These are phyloP conservation scores for Calyptomena viridis DNA, from an alignment of 2,113 vertebrate genomes.

Conservation along the genomic window DNA sequence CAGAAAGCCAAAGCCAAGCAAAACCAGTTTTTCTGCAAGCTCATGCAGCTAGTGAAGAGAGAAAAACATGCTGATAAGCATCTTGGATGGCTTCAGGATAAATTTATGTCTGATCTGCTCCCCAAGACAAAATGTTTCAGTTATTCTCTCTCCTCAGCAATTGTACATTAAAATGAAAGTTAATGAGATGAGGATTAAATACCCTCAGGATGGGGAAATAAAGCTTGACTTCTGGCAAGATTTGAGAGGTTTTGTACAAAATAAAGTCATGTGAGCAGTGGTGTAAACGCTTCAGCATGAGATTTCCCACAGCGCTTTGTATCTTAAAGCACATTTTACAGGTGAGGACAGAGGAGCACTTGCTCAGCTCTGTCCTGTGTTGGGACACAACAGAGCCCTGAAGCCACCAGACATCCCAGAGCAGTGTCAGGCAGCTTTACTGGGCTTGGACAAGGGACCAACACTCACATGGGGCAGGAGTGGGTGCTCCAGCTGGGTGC, in stretches of 20 bases:
- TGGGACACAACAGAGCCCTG: neutral
- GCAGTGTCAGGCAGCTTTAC: neutral
- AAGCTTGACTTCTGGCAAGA: conserved; percentile 43
- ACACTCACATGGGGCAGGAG: fast-evolving
- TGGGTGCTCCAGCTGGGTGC: fast-evolving
- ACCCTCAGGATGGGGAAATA: conserved; percentile 36
- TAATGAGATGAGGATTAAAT: conserved; percentile 23
- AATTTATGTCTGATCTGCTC: conserved; percentile 16
- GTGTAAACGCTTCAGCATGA: neutral
- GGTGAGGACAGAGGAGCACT: fast-evolving
- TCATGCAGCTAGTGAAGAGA: neutral
- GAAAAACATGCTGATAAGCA: conserved; percentile 34
- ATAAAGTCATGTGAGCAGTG: neutral
- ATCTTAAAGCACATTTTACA: neutral
- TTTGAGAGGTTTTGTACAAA: conserved; percentile 19
- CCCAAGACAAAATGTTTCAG: neutral
- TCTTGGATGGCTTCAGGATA: conserved; percentile 35
- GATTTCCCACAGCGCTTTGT: conserved; percentile 32
- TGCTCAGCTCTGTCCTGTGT: neutral
- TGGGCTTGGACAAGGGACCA: neutral
- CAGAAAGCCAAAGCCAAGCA: neutral
- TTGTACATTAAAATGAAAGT: conserved; percentile 18
- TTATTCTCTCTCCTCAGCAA: conserved; percentile 10
- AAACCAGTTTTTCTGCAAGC: conserved; percentile 52
- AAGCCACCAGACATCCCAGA: neutral